Base-by-base conservation (phyloP, 1,140 invertebrate genomes). In the Papilio polytes region DNA sequence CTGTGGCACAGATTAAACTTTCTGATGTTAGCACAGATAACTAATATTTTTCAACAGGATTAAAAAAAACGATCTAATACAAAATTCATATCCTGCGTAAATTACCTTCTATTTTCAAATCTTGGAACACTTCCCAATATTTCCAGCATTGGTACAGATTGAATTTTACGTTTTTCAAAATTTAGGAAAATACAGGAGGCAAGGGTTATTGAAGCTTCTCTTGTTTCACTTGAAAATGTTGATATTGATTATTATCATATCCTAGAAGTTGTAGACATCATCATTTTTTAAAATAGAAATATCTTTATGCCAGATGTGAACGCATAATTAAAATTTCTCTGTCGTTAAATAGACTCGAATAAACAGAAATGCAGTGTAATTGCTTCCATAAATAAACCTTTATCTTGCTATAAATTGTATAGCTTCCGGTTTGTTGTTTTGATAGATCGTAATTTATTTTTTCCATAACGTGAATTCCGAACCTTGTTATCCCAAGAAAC, bases 1-100 rank as follows among this genome's bases (percentile, higher is more conserved):
- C 59, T 63, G 63, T 31, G 26, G 12, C 63, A 70, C 26, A 70
- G 63, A 70, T 70, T 70, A 70, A 70, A 70, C 63, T 7, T 70
- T 36, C 63, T 31, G 63, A 70, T 63, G 59, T 70, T 15, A 70
- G 3, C 59, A 70, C 22, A 70, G 63, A 70, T 70, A 36, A 70
- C 3, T 70, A 56, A 56, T 2, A 31, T 31, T 31, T 66, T 66
- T 59, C 13, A 56, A 15, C 18, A 48, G 46, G 53, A n/a, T 22
- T 20, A 63, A 63, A 63, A 63, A 63, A 26, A 26, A 63, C 63
- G 53, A 56, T 7, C 0, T 20, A 20, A 36, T 31, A 15, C 18
- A 15, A 70, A 70, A 15, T 63, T 22, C 1, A 0, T 10, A 20
- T 22, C 59, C 36, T 41, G 7, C 36, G 8, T 22, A n/a, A 20